Evolutionary conservation across 2,797 vertebrate species (phyloP).

Genomic region (Pangasius sanitwongsei): DNA sequence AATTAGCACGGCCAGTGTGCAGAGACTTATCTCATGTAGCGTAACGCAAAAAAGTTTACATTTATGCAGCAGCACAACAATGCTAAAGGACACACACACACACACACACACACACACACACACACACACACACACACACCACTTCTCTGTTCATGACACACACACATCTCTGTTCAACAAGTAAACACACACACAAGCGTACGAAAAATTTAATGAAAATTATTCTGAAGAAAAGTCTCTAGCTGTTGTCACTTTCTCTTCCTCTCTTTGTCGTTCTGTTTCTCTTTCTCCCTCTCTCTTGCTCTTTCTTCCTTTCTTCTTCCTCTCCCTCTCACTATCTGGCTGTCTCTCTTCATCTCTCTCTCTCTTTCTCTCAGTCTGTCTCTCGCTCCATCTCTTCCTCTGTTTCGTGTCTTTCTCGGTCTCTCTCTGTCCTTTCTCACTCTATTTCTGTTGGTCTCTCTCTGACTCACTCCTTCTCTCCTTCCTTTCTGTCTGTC

Average conservation of each 20-base stretch:
- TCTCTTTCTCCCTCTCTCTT: neutral
- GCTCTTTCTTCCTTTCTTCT: no score
- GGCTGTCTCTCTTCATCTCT: no score
- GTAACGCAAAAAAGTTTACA: neutral
- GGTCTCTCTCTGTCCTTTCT: neutral
- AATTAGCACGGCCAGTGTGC: neutral
- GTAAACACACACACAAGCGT: neutral
- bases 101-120: neutral
- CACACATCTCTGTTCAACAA: neutral
- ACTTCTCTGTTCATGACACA: neutral
- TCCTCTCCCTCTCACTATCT: no score
- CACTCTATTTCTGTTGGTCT: neutral
- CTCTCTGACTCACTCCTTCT: neutral
- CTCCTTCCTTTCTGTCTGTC: neutral
- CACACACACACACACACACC: neutral
- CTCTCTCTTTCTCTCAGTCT: no score
- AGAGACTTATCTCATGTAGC: neutral
- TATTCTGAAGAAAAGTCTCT: neutral
- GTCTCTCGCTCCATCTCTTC: no score
- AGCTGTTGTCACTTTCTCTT: no score
- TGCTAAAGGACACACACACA: neutral
- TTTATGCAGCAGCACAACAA: neutral
- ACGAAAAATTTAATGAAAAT: neutral
- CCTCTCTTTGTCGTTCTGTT: neutral
- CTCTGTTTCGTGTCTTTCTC: neutral